Evolutionary conservation across 2,888 invertebrate species (phyloP).

Genomic region (Acronicta alni): DNA sequence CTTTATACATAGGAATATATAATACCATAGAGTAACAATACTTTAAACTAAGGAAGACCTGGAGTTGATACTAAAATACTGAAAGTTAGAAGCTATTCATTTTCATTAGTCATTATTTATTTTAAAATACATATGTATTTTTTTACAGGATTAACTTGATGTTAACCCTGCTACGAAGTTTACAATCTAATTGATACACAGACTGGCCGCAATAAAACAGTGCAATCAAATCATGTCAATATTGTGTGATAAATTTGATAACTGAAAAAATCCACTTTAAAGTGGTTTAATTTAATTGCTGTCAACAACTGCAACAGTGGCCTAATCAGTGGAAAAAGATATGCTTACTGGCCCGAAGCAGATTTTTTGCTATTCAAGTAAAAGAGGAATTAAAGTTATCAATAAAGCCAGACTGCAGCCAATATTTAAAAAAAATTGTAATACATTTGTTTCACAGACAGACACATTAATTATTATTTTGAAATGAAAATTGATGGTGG

Average conservation of each 20-base stretch:
- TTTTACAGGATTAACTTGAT: too few species aligned
- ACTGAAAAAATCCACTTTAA: constrained; percentile 7
- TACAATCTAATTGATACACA: too few species aligned
- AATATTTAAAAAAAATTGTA: constrained; percentile 11
- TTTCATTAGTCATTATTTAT: neutral
- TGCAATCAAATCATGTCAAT: constrained; percentile 17
- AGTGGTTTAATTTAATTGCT: neutral
- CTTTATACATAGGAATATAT: too few species aligned
- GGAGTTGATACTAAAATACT: too few species aligned
- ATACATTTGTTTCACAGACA: constrained; percentile 15
- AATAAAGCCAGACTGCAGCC: neutral
- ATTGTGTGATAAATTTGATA: neutral
- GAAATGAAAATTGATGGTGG: neutral
- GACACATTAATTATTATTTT: neutral
- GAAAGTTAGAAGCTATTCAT: neutral
- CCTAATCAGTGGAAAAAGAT: constrained; percentile 16
- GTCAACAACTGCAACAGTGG: neutral
- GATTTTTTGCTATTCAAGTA: neutral
- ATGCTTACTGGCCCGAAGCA: neutral
- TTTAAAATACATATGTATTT: too few species aligned
- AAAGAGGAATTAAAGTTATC: constrained; percentile 9
- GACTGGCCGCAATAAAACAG: too few species aligned
- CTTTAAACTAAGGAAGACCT: too few species aligned
- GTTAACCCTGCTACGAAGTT: too few species aligned
- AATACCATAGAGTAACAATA: too few species aligned